phyloP scores from a whole-genome alignment of 1,140 invertebrate species.

The Aphelenchoides fujianensis region DNA sequence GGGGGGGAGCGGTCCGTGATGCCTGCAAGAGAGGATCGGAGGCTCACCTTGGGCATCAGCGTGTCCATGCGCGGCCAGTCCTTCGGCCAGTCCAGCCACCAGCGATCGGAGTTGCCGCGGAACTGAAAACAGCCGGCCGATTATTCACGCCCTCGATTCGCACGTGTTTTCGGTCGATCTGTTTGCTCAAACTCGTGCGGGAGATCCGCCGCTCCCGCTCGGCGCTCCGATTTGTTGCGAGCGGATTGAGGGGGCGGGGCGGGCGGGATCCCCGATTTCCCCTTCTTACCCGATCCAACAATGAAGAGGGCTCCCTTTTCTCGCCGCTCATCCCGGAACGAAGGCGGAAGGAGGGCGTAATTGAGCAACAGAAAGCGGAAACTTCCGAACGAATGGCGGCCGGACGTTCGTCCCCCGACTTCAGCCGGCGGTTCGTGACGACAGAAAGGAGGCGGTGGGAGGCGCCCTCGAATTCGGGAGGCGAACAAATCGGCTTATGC shows the following conservation, averaged over 20 bases:
- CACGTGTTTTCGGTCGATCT: constrained; percentile 13
- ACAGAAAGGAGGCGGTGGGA: too few relatives aligned
- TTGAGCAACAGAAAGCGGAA: neutral
- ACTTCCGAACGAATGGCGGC: neutral
- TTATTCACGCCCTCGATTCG: constrained; percentile 17
- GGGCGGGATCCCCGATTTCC: constrained; percentile 11
- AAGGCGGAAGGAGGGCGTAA: too few relatives aligned
- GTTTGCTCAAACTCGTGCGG: neutral
- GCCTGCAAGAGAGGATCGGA: neutral
- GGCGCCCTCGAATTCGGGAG: too few relatives aligned
- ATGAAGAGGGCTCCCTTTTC: constrained; percentile 1
- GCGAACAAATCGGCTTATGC: neutral
- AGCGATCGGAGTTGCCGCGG: constrained; percentile 50
- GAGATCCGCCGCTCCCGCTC: constrained; percentile 3
- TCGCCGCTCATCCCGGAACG: neutral
- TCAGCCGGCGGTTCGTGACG: too few relatives aligned
- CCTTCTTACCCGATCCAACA: neutral
- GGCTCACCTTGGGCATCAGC: constrained; percentile 58
- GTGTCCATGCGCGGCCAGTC: constrained; percentile 60
- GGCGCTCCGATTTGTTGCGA: neutral
- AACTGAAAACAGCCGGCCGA: constrained; percentile 54
- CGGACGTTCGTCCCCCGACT: neutral
- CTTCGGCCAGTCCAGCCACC: constrained; percentile 60
- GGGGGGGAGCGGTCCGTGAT: neutral
- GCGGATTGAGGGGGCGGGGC: neutral